These are phyloP conservation scores for Hydropsyche tenuis DNA, from an alignment of 1,140 invertebrate genomes.

Conservation along the genomic window DNA sequence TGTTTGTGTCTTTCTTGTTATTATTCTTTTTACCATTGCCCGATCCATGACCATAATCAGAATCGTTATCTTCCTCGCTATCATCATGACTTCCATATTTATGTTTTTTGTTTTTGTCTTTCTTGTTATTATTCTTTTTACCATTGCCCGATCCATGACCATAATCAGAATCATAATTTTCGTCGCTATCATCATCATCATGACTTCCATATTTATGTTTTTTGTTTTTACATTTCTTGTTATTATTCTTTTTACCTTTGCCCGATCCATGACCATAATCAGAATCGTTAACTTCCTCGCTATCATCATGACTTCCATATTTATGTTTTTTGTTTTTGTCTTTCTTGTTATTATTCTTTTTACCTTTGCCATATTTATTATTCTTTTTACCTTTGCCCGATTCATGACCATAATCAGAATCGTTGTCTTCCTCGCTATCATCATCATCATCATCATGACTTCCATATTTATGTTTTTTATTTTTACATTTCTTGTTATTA, in stretches of 20 bases:
- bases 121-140: background rate
- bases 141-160: background rate
- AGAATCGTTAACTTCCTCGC: background rate
- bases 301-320: background rate
- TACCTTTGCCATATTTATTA: background rate
- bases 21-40: too few relatives aligned
- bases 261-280: background rate
- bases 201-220: background rate
- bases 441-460: background rate
- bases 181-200: background rate
- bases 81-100: background rate
- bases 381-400: background rate
- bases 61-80: too few relatives aligned
- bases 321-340: background rate
- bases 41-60: too few relatives aligned
- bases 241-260: background rate
- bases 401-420: background rate
- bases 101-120: too few relatives aligned
- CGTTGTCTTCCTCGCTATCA: background rate
- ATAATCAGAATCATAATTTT: background rate
- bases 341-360: background rate
- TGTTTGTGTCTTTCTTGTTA: too few relatives aligned
- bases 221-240: background rate
- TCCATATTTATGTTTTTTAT: too few relatives aligned
- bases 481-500: too few relatives aligned